phyloP scores from a whole-genome alignment of 2,797 vertebrate genomes.

The Poecile montanus region DNA sequence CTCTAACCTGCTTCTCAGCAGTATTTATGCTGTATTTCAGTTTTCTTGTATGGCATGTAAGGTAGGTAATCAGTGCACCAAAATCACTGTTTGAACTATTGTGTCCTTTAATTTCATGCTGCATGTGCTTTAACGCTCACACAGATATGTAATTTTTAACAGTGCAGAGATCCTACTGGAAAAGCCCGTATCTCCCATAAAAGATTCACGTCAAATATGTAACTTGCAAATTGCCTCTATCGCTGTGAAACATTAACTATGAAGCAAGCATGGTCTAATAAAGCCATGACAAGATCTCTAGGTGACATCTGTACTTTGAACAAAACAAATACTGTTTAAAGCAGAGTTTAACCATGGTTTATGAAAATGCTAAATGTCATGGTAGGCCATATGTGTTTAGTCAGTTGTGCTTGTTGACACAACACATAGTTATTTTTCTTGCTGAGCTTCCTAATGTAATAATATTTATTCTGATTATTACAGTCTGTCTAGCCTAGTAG shows the following conservation, averaged over 20 bases:
- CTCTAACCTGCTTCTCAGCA: background rate
- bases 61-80: background rate
- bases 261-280: background rate
- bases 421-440: background rate
- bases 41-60: background rate
- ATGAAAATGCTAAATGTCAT: background rate
- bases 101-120: background rate
- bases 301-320: slow-evolving; percentile 13
- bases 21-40: background rate
- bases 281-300: background rate
- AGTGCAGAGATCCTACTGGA: background rate
- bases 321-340: slow-evolving; percentile 32
- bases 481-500: background rate
- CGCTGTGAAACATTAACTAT: slow-evolving; percentile 28
- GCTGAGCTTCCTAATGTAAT: background rate
- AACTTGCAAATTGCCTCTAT: background rate
- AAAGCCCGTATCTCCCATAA: background rate
- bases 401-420: background rate
- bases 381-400: background rate
- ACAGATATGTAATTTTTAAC: background rate
- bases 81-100: background rate
- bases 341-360: background rate
- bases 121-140: background rate
- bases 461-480: background rate
- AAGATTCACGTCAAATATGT: background rate